A percentile compares a stretch with the other conserved stretches of the same genome.
These are phyloP conservation scores for Procambarus virginalis DNA, from an alignment of 1,140 invertebrate genomes.

Conservation along the genomic window DNA sequence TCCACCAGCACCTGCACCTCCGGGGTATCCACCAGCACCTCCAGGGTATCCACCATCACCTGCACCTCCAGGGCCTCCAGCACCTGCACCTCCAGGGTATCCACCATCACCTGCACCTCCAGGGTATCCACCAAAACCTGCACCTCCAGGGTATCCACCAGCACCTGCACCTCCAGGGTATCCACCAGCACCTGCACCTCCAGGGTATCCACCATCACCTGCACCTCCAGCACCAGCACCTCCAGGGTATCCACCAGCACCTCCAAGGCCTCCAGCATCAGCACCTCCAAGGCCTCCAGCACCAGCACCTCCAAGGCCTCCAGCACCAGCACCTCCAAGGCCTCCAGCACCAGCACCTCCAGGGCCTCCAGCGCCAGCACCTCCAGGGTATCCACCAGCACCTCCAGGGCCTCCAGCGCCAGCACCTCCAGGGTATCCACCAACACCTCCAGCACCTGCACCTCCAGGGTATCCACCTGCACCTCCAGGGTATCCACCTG, in stretches of 20 bases:
- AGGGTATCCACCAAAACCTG: neutral
- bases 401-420: slow-evolving; percentile 18
- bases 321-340: neutral
- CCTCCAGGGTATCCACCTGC: neutral
- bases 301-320: neutral
- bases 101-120: neutral
- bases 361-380: neutral
- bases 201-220: slow-evolving; percentile 13
- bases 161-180: neutral
- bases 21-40: slow-evolving; percentile 16
- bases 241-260: neutral
- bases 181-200: neutral
- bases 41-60: neutral
- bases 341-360: slow-evolving; percentile 10
- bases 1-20: neutral
- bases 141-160: slow-evolving; percentile 13
- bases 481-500: neutral
- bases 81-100: neutral
- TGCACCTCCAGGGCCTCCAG: neutral
- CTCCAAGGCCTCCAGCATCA: neutral
- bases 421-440: neutral
- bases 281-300: neutral
- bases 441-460: neutral
- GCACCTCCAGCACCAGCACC: neutral
- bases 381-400: neutral